Evolutionary conservation across 2,113 vertebrate genomes (phyloP).

Genomic region (Cavia aperea): DNA sequence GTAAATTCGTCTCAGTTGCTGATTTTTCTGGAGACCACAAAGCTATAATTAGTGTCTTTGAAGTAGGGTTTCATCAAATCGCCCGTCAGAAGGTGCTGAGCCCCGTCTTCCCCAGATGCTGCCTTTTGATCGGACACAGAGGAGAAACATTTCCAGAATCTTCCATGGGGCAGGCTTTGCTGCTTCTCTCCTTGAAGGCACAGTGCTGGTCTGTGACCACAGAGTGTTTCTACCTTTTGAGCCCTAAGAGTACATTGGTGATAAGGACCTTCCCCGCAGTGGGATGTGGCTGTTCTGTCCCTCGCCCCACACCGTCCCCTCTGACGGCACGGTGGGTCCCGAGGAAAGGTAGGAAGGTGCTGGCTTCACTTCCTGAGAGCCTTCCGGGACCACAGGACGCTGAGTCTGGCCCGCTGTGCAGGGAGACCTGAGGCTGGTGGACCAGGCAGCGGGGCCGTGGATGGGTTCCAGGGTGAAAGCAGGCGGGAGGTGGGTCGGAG

Average conservation of each 20-base stretch:
- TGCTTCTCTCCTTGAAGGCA: slow-evolving; percentile 10
- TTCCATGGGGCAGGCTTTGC: not conserved
- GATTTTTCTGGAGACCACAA: not conserved
- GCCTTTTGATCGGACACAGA: fast-evolving
- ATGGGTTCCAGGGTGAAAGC: not conserved
- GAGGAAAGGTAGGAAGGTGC: not conserved
- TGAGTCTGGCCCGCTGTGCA: fast-evolving
- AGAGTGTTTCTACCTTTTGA: slow-evolving; percentile 71
- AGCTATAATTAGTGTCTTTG: not conserved
- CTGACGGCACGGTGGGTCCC: not conserved
- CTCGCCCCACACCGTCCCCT: not conserved
- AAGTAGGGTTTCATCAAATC: slow-evolving; percentile 10
- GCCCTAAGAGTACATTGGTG: slow-evolving; percentile 68
- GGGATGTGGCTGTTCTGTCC: slow-evolving; percentile 63
- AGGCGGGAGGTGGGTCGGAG: slow-evolving; percentile 55
- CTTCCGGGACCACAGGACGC: slow-evolving; percentile 20
- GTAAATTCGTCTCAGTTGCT: not conserved
- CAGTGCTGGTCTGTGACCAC: slow-evolving; percentile 42
- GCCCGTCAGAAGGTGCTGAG: fast-evolving
- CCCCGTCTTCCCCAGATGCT: fast-evolving
- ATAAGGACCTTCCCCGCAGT: slow-evolving; percentile 62
- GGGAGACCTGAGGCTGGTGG: not conserved
- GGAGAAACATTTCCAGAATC: not conserved
- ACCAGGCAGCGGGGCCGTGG: not conserved
- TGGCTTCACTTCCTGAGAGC: not conserved